Percentiles rank a stretch among this genome's conserved stretches.
Evolutionary conservation across 2,888 invertebrate species (phyloP).

Genomic region (Sialis fuliginosa): DNA sequence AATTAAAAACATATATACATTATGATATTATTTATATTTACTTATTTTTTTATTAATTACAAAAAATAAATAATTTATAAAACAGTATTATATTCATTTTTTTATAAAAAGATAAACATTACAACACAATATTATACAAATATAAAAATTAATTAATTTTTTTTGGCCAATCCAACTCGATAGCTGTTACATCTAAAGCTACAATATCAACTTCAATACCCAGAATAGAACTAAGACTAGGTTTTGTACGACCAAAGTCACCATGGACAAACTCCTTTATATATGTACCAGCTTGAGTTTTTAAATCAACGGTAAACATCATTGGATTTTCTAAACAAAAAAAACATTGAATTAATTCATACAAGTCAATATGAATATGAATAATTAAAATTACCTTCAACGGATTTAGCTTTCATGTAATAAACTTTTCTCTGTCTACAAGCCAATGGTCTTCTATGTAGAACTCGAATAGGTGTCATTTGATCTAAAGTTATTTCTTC

Average conservation of each 20-base stretch:
- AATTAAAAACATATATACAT: too few relatives aligned
- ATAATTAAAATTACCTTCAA: constrained; percentile 23
- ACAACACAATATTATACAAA: neutral
- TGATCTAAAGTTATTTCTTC: constrained; percentile 45
- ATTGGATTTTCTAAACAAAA: constrained; percentile 23
- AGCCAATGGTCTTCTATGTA: constrained; percentile 67
- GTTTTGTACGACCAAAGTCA: constrained; percentile 78
- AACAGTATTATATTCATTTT: too few relatives aligned
- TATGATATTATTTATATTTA: too few relatives aligned
- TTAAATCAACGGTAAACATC: constrained; percentile 46
- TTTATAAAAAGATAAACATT: too few relatives aligned
- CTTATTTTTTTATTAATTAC: too few relatives aligned
- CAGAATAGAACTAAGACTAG: constrained; percentile 53
- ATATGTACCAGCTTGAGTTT: constrained; percentile 86
- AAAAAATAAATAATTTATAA: too few relatives aligned
- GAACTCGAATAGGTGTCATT: constrained; percentile 77
- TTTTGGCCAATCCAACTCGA: constrained; percentile 60
- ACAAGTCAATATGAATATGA: neutral
- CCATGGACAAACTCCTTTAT: constrained; percentile 96
- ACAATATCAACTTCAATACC: constrained; percentile 64
- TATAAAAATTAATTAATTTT: constrained; percentile 10
- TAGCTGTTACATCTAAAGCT: constrained; percentile 73
- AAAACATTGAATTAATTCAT: neutral
- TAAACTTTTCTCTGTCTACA: constrained; percentile 48
- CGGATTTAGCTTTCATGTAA: constrained; percentile 36